These are phyloP conservation scores for Plumapathes pennacea DNA, from an alignment of 92 coral and sea anemone genomes.

Conservation along the genomic window DNA sequence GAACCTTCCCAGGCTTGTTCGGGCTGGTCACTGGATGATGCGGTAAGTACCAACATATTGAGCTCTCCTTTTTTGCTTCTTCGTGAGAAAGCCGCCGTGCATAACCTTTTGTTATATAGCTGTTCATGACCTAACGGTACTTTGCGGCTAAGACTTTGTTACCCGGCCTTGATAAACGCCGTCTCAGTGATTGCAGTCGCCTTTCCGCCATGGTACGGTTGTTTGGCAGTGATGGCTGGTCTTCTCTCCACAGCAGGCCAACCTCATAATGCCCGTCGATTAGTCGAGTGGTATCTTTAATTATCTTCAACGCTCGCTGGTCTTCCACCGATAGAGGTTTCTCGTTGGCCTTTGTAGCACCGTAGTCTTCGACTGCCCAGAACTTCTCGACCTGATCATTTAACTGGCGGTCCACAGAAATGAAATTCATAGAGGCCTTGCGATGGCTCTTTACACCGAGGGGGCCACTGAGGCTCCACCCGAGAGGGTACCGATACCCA, in stretches of 20 bases:
- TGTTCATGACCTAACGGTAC: conserved; percentile 38
- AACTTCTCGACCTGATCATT: conserved; percentile 57
- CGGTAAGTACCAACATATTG: conserved; percentile 37
- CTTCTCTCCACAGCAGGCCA: conserved; percentile 65
- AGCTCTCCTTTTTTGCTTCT: conserved; percentile 12
- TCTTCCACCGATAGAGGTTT: conserved; percentile 52
- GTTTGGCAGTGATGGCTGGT: conserved; percentile 55
- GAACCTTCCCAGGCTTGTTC: conserved; percentile 55
- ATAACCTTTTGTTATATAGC: conserved; percentile 35
- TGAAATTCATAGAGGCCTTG: conserved; percentile 30
- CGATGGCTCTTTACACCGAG: not conserved
- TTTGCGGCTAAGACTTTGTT: too few species aligned
- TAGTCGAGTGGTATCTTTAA: conserved; percentile 24
- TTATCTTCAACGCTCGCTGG: conserved; percentile 27
- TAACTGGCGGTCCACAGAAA: conserved; percentile 18
- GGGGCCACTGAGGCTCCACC: conserved; percentile 42
- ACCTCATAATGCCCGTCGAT: conserved; percentile 59
- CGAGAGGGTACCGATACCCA: conserved; percentile 43
- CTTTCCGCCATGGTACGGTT: too few species aligned
- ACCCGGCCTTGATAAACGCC: too few species aligned
- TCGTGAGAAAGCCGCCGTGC: conserved; percentile 46
- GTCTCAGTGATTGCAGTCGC: too few species aligned
- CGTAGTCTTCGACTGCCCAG: conserved; percentile 43
- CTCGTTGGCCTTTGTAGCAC: conserved; percentile 31
- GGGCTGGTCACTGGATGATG: conserved; percentile 55